These are phyloP conservation scores for Ephydatia muelleri DNA, from an alignment of 37 sponge, comb jelly and placozoan species.

Conservation along the genomic window DNA sequence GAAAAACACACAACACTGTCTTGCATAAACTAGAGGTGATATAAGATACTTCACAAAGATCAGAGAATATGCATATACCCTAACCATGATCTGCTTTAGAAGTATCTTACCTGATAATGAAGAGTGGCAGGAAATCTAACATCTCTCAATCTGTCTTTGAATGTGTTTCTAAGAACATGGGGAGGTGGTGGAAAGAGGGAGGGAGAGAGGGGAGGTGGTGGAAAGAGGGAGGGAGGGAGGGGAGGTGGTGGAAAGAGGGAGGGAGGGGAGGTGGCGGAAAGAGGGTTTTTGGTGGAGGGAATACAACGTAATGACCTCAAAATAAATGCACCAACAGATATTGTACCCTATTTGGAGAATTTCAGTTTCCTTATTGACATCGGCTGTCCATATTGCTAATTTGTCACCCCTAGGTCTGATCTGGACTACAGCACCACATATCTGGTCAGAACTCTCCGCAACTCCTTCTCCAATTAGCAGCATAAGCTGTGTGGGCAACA, in stretches of 20 bases:
- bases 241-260: too few species aligned
- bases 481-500: conserved; percentile 60
- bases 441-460: conserved; percentile 77
- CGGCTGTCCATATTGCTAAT: conserved; percentile 84
- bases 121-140: too few species aligned
- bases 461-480: conserved; percentile 81
- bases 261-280: too few species aligned
- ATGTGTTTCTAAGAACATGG: not conserved
- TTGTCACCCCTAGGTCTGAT: conserved; percentile 69
- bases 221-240: not conserved
- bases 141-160: not conserved
- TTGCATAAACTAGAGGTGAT: too few species aligned
- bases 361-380: conserved; percentile 31
- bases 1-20: not conserved
- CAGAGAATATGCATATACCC: too few species aligned
- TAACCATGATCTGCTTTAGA: too few species aligned
- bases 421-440: conserved; percentile 84
- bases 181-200: not conserved
- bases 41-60: too few species aligned
- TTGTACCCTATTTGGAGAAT: conserved; percentile 76
- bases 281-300: too few species aligned
- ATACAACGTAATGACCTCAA: too few species aligned
- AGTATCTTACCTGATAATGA: too few species aligned
- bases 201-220: not conserved
- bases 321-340: too few species aligned